These are phyloP conservation scores for Eupithecia centaureata DNA, from an alignment of 2,888 invertebrate species.

Conservation along the genomic window DNA sequence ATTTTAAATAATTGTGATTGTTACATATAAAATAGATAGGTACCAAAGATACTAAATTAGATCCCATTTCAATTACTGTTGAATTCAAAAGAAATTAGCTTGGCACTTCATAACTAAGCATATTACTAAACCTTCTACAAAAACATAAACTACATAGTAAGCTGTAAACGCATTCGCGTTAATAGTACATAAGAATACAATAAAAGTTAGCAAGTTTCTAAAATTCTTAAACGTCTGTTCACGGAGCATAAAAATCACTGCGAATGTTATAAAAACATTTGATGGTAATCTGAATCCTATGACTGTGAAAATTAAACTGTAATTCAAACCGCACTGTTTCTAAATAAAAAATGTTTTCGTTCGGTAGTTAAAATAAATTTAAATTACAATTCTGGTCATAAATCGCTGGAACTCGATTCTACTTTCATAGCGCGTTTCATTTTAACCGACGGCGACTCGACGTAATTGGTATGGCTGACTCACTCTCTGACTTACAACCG, in stretches of 20 bases:
- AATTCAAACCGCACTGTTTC: constrained; percentile 16
- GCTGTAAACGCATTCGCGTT: background rate
- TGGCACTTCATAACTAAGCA: background rate
- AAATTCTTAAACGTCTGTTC: constrained; percentile 3
- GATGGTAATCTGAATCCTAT: constrained; percentile 10
- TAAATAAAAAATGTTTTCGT: constrained; percentile 1
- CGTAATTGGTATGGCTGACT: constrained; percentile 38
- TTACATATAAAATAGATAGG: too few species aligned
- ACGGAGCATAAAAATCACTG: constrained; percentile 23
- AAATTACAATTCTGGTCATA: constrained; percentile 7
- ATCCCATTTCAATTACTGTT: background rate
- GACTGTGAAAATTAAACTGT: background rate
- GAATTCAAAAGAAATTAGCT: background rate
- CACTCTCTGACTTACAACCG: constrained; percentile 33
- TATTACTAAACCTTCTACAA: background rate
- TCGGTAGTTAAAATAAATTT: constrained; percentile 9
- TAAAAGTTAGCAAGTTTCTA: background rate
- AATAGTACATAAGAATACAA: background rate
- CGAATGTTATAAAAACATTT: constrained; percentile 17
- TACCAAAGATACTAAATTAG: too few species aligned
- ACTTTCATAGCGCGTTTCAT: constrained; percentile 17
- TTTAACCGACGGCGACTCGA: constrained; percentile 16
- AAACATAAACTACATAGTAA: background rate
- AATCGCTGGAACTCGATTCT: constrained; percentile 18
- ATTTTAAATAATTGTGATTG: too few species aligned